Conservation (phyloP, 2,797 vertebrate genomes). For the Varecia variegata region DNA sequence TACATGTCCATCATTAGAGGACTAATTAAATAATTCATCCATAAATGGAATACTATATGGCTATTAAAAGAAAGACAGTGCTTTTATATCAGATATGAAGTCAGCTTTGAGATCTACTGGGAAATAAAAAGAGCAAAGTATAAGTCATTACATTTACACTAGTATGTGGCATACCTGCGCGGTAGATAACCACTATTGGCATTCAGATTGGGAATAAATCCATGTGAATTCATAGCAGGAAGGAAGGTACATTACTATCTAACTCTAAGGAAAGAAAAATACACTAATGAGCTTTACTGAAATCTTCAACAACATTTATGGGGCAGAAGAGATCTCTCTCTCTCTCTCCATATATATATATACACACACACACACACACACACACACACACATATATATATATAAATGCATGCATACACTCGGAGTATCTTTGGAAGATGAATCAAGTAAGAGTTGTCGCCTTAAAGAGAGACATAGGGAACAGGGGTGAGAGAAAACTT, state of each 20-base stretch:
- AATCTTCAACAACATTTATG: neutral
- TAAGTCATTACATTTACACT: neutral
- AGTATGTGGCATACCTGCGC: neutral
- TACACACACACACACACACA: rapidly evolving
- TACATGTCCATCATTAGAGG: neutral
- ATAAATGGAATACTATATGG: neutral
- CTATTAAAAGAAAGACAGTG: neutral
- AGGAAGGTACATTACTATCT: neutral
- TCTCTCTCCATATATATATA: neutral
- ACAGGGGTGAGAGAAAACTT: neutral
- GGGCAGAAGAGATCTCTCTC: neutral
- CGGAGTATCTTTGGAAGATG: neutral
- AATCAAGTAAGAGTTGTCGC: neutral
- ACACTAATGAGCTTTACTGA: neutral
- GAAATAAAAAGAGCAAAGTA: neutral
- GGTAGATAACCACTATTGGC: neutral
- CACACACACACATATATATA: neutral
- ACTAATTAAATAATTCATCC: constrained; percentile 31
- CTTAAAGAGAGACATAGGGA: neutral
- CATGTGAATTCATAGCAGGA: neutral
- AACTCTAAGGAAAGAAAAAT: constrained; percentile 39
- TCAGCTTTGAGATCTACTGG: neutral
- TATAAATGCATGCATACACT: neutral
- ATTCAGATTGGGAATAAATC: constrained; percentile 22
- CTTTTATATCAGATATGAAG: neutral